A percentile compares a stretch with the other conserved stretches of the same genome.
Evolutionary conservation across 2,797 vertebrate genomes (phyloP).

Genomic region (Sebastiscus albofasciatus): DNA sequence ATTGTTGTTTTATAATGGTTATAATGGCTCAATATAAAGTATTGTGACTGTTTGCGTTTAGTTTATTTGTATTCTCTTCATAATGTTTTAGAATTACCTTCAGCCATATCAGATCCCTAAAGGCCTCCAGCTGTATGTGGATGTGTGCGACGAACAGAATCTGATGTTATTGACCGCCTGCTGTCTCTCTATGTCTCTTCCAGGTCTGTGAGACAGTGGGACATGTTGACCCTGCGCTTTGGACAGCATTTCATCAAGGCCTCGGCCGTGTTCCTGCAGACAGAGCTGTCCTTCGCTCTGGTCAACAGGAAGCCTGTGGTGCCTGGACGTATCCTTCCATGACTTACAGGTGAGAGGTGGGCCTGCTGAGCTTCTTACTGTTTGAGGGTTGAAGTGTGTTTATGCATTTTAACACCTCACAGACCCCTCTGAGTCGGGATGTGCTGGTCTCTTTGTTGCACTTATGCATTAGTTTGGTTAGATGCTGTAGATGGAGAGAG

Average conservation of each 20-base stretch:
- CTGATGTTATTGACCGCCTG: constrained; percentile 21
- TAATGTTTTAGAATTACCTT: background rate
- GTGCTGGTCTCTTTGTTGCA: background rate
- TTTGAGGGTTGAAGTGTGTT: background rate
- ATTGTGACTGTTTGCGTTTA: background rate
- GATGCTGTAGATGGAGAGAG: background rate
- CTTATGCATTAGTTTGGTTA: background rate
- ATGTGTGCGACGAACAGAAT: background rate
- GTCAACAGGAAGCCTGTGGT: constrained; percentile 91
- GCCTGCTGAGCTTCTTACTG: background rate
- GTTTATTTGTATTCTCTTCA: background rate
- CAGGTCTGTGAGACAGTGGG: constrained; percentile 25
- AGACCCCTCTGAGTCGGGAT: background rate
- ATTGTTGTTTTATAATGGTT: background rate
- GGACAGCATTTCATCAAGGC: constrained; percentile 90
- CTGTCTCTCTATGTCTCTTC: constrained; percentile 30
- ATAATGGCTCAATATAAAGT: background rate
- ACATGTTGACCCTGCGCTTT: constrained; percentile 81
- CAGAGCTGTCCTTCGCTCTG: constrained; percentile 88
- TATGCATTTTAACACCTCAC: background rate
- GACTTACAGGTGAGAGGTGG: constrained; percentile 7
- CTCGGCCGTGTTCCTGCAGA: constrained; percentile 87
- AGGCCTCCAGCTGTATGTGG: background rate
- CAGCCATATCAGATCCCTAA: background rate
- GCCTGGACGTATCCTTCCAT: constrained; percentile 90